Evolutionary conservation across 1,140 invertebrate species (phyloP), one percentile per base, ranked within the genome.

Genomic region (Penaeus japonicus): DNA sequence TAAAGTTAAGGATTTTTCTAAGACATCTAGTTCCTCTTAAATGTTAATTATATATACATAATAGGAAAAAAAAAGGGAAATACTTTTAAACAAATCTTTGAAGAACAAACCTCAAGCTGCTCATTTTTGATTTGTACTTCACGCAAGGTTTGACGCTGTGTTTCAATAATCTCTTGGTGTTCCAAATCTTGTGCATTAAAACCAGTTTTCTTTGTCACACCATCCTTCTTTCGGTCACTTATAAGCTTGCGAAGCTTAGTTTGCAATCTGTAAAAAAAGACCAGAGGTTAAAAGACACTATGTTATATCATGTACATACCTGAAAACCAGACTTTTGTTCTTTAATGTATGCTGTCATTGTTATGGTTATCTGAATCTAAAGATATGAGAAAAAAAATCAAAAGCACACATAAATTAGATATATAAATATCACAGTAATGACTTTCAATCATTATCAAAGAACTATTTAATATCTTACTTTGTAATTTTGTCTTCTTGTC

Each of bases 401-500:
- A 18, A 32, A 2, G 18, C 5, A 53, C 35, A 32, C 18, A 70
- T n/a, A 17, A 22, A 24, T 10, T 1, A 32, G 10, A n/a, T 32
- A 20, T 32, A 17, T 47, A 32, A 47, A 35, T 70, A 62, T 17
- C n/a, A 86, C 17, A 85, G 12, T 59, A 32, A 15, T 47, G 15
- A 47, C 47, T 47, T 47, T 47, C 47, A 47, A 15, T 47, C 47
- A 47, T 47, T 47, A 47, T 15, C 54, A 75, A 57, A 59, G 20
- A 24, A 75, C 15, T 18, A 12, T 39, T 57, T 12, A 35, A 27
- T 7, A 47, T 59, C 81, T 53, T 53, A 89, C 87, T 89, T 89
- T 65, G 83, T 89, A 84, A 89, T 89, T n/a, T 89, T 89, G 35
- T 89, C 87, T 32, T 89, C 87, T 59, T 89, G 87, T 62, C 62